Base-by-base conservation (phyloP, 2,113 vertebrate species). In the Corydoras sp. region DNA sequence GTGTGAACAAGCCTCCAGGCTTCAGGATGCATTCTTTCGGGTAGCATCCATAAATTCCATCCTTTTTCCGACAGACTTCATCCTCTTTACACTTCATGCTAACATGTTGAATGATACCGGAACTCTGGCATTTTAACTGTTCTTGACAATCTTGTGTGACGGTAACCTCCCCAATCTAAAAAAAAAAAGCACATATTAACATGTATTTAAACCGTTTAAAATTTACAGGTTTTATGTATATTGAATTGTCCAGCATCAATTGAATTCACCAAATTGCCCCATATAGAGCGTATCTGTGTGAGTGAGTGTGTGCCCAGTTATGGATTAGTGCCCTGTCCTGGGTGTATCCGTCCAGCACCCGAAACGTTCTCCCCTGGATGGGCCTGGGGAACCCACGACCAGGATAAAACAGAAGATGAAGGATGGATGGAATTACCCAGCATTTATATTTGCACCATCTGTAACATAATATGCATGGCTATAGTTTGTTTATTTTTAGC, bases 1-100 rank as follows among this genome's bases (percentile, higher is more conserved):
- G 35, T 4, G 64, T 80, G 65, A 85, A 78, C 31, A 9, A 9
- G 43, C 67, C 68, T 0, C 73, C 72, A 0, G 71, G 58, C 18
- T 72, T 35, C 54, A 83, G 7, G 2, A 69, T 55, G 58, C 83
- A 85, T 32, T 80, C 76, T 3, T 51, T 68, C n/a, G 10, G 58
- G 24, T 75, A 58, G 35, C 71, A 81, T n/a, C 66, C 56, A 3
- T 65, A 56, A 14, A 65, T 53, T 3, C 77, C 73, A 13, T 65
- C 24, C 48, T n/a, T 59, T 29, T 80, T 8, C 18, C 9, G 35
- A 55, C 78, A 84, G 9, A 11, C 1, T 15, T 73, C 68, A 4
- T 58, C 58, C 9, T 9, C 14, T 11, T 43, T 9, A n/a, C 78
- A 80, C 3, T n/a, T 31, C 35, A 62, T 69, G 2, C 2, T 31